Evolutionary conservation across 2,888 invertebrate species (phyloP), one percentile per base, ranked within the genome.

Genomic region (Drosophila lacicola): DNA sequence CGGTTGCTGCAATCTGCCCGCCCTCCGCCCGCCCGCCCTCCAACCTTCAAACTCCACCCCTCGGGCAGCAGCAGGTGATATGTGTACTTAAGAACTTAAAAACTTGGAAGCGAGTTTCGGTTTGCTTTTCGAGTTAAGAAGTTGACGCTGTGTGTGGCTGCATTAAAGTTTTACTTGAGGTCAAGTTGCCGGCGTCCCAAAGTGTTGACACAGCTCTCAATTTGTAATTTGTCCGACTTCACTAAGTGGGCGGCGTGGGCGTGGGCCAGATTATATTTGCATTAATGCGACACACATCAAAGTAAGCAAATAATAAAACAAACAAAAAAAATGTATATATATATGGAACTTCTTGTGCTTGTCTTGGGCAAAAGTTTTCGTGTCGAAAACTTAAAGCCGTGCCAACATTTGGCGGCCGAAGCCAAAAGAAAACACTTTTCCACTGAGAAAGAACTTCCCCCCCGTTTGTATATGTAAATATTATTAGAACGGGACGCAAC

Each of bases 51-150:
- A 21, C 10, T 17, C 60, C 57, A 13, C 1, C 36, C 36, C 36
- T 9, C 29, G 13, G 57, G 76, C 33, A 39, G 21, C n/a, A 33
- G 66, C 70, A 78, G 82, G 79, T 82, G 79, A 79, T 79, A 79
- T 79, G 83, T 80, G 79, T 80, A 67, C 79, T 83, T 80, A 80
- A 68, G 63, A 82, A 80, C 79, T 80, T 80, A 76, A 70, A 83
- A 83, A 83, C 79, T 80, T 80, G 60, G 56, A 41, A 62, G 65
- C 53, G 78, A 80, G 72, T 83, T 82, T 60, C 21, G 58, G 82
- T 79, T 82, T 79, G 58, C 79, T 60, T 42, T 34, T 17, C 14
- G 42, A 44, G 70, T 62, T 62, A 55, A 41, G 41, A 79, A 79
- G 80, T 71, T 75, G 68, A 39, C 58, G 70, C 63, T 82, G 77